A percentile compares a stretch with the other conserved stretches of the same genome.
Conservation (phyloP, 2,797 vertebrate genomes). For the Philypnodon macrostomus region DNA sequence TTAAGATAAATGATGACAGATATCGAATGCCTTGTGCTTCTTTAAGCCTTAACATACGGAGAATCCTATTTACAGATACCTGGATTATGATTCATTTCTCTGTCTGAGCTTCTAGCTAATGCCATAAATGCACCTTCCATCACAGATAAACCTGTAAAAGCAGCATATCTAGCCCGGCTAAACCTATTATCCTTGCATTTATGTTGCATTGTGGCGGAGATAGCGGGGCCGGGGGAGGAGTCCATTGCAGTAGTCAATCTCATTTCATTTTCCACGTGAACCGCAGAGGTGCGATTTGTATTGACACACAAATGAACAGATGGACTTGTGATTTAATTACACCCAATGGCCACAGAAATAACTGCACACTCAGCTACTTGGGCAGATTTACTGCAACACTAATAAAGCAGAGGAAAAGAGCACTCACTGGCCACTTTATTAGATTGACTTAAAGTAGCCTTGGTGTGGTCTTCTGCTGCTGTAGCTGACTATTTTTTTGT, state of each 20-base stretch:
- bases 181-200: slow-evolving; percentile 63
- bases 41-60: slow-evolving; percentile 42
- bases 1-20: slow-evolving; percentile 51
- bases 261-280: slow-evolving; percentile 58
- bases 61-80: slow-evolving; percentile 59
- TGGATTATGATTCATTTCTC: slow-evolving; percentile 46
- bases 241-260: slow-evolving; percentile 42
- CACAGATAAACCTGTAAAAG: slow-evolving; percentile 60
- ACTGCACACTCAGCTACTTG: slow-evolving; percentile 13
- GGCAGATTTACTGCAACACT: background rate
- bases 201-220: slow-evolving; percentile 48
- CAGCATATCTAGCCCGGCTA: slow-evolving; percentile 45
- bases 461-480: no score
- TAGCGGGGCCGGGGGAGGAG: slow-evolving; percentile 34
- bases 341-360: slow-evolving; percentile 28
- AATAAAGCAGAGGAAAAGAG: slow-evolving; percentile 6
- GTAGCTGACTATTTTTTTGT: no score
- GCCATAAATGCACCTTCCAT: slow-evolving; percentile 56
- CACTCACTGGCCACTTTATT: no score
- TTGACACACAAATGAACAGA: slow-evolving; percentile 47
- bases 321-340: slow-evolving; percentile 61
- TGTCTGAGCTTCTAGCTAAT: slow-evolving; percentile 50
- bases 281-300: slow-evolving; percentile 59
- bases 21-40: slow-evolving; percentile 30
- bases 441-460: no score